phyloP scores from a whole-genome alignment of 2,797 vertebrate species.

The Sarcophilus harrisii region DNA sequence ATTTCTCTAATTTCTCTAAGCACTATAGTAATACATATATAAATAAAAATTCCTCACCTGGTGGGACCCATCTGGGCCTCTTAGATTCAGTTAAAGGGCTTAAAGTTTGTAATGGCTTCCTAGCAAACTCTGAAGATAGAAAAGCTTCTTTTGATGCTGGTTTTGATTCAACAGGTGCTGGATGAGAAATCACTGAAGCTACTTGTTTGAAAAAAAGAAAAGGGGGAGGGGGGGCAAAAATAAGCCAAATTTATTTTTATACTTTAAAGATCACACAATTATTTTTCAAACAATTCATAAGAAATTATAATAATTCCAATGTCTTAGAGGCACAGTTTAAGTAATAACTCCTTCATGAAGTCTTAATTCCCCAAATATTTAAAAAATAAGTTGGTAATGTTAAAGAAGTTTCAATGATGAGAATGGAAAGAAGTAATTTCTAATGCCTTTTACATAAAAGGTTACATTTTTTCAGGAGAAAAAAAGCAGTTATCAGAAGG shows the following conservation, averaged over 20 bases:
- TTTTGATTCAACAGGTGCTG: constrained; percentile 70
- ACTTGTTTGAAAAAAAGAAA: constrained; percentile 69
- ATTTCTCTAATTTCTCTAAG: background rate
- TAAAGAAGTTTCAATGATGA: background rate
- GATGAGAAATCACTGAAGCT: constrained; percentile 68
- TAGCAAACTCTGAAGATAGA: constrained; percentile 70
- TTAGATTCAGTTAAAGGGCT: constrained; percentile 86
- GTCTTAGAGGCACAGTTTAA: background rate
- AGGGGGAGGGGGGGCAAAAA: background rate
- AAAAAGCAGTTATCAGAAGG: background rate
- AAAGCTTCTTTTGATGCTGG: constrained; percentile 65
- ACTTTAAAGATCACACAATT: background rate
- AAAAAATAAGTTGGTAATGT: background rate
- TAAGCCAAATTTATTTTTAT: background rate
- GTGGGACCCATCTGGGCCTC: constrained; percentile 92
- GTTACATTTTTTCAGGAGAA: background rate
- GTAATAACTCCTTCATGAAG: background rate
- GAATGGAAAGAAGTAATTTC: background rate
- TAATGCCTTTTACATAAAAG: background rate
- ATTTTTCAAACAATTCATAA: background rate
- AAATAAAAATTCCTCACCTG: constrained; percentile 85
- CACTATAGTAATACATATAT: background rate
- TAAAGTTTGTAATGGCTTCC: constrained; percentile 77
- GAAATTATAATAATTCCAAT: background rate
- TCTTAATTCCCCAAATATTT: background rate